Percentiles rank a stretch among this genome's conserved stretches.
Evolutionary conservation across 2,888 invertebrate genomes (phyloP).

Genomic region (Drosophila pegasa): DNA sequence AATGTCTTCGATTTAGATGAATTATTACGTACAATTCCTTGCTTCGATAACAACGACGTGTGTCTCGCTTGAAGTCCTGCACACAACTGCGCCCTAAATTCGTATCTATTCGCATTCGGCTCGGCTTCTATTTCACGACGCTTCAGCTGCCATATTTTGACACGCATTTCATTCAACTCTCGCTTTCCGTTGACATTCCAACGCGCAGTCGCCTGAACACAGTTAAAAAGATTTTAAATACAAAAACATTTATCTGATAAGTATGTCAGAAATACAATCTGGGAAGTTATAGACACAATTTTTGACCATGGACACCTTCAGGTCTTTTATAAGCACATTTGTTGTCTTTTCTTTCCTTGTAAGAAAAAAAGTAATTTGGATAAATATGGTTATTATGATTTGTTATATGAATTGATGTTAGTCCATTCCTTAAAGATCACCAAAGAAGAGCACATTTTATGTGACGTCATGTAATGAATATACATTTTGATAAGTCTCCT

Average conservation of each 20-base stretch:
- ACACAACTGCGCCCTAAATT: constrained; percentile 64
- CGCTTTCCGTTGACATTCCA: constrained; percentile 28
- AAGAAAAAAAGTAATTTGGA: too few species aligned
- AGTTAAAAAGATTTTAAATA: too few species aligned
- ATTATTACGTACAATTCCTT: constrained; percentile 17
- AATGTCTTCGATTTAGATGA: constrained; percentile 1
- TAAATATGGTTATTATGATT: too few species aligned
- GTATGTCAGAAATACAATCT: background rate
- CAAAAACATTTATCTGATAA: background rate
- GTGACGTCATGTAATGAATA: too few species aligned
- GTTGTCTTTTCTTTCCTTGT: too few species aligned
- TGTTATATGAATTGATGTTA: too few species aligned
- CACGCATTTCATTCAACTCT: constrained; percentile 28
- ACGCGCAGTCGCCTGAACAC: constrained; percentile 31
- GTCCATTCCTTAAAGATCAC: too few species aligned
- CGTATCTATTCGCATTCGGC: constrained; percentile 7
- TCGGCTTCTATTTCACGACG: constrained; percentile 11
- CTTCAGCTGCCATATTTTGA: constrained; percentile 6
- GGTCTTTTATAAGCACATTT: too few species aligned
- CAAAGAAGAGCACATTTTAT: too few species aligned
- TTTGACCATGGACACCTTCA: too few species aligned
- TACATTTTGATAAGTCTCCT: too few species aligned
- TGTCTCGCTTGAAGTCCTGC: constrained; percentile 62
- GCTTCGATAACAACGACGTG: constrained; percentile 43
- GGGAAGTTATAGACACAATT: background rate